These are phyloP conservation scores for Pachypanchax playfairii DNA, from an alignment of 2,113 vertebrate species.

Conservation along the genomic window DNA sequence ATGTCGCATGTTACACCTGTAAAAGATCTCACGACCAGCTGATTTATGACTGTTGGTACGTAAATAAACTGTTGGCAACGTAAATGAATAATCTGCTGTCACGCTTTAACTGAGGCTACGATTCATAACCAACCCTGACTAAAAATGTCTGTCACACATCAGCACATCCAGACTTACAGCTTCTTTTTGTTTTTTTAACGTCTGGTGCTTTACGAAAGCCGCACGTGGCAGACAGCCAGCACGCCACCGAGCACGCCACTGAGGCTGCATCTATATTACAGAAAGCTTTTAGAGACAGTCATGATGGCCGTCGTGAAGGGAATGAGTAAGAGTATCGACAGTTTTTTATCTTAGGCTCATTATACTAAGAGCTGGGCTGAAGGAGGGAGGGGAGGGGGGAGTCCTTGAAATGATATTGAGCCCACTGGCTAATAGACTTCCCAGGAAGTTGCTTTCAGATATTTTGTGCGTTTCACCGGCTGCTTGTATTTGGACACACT, in stretches of 20 bases:
- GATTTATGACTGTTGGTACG: constrained; percentile 30
- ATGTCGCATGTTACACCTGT: no score
- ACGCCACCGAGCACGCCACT: constrained; percentile 66
- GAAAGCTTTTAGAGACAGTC: constrained; percentile 81
- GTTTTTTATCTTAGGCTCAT: constrained; percentile 81
- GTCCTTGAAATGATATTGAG: constrained; percentile 79
- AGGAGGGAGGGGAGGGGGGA: constrained; percentile 48
- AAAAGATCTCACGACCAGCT: no score
- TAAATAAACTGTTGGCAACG: constrained; percentile 7
- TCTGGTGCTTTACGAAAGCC: constrained; percentile 52
- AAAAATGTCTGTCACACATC: background rate
- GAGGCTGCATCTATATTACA: constrained; percentile 68
- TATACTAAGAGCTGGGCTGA: constrained; percentile 79
- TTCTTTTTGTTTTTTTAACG: constrained; percentile 42
- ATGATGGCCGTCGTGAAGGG: constrained; percentile 58
- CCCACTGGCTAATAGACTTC: constrained; percentile 31
- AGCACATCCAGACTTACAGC: constrained; percentile 3
- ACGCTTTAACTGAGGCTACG: background rate
- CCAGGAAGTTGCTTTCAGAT: constrained; percentile 45
- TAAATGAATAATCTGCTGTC: constrained; percentile 8
- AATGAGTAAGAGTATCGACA: constrained; percentile 78
- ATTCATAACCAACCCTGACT: background rate
- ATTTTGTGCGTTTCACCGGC: background rate
- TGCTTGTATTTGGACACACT: no score
- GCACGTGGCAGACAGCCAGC: constrained; percentile 74